These are phyloP conservation scores for Drosophila yooni DNA, from an alignment of 2,888 invertebrate species.

Conservation along the genomic window DNA sequence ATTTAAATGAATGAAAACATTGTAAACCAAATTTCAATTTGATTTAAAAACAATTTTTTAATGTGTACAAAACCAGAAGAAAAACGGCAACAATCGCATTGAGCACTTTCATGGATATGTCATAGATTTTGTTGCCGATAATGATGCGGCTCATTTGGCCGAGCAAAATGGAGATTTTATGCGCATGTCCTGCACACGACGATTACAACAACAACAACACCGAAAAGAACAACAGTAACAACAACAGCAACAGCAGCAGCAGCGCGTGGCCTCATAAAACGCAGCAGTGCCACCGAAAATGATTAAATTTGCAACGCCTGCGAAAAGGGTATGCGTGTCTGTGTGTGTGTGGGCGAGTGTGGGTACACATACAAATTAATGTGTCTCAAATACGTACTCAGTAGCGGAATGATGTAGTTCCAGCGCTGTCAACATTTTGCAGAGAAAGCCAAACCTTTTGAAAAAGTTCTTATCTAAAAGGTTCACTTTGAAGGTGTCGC, in stretches of 20 bases:
- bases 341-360: neutral
- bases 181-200: constrained; percentile 7
- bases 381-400: constrained; percentile 28
- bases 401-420: constrained; percentile 1
- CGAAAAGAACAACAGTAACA: neutral
- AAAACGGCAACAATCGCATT: constrained; percentile 11
- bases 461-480: neutral
- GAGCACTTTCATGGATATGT: constrained; percentile 45
- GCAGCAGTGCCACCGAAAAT: constrained; percentile 56
- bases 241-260: constrained; percentile 5
- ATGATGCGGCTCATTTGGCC: constrained; percentile 71
- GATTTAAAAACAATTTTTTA: neutral
- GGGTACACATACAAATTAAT: constrained; percentile 1
- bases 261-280: constrained; percentile 55
- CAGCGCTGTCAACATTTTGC: neutral
- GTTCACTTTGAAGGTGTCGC: neutral
- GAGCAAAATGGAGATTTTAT: constrained; percentile 54
- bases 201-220: neutral
- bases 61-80: constrained; percentile 20
- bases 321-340: constrained; percentile 20
- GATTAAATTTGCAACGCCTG: constrained; percentile 58
- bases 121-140: constrained; percentile 59
- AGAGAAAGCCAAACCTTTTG: neutral
- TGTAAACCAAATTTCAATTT: neutral
- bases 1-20: neutral